Percentiles rank a stretch among this genome's conserved stretches.
Conservation (phyloP, 2,797 vertebrate species). For the Apodemus agrarius region DNA sequence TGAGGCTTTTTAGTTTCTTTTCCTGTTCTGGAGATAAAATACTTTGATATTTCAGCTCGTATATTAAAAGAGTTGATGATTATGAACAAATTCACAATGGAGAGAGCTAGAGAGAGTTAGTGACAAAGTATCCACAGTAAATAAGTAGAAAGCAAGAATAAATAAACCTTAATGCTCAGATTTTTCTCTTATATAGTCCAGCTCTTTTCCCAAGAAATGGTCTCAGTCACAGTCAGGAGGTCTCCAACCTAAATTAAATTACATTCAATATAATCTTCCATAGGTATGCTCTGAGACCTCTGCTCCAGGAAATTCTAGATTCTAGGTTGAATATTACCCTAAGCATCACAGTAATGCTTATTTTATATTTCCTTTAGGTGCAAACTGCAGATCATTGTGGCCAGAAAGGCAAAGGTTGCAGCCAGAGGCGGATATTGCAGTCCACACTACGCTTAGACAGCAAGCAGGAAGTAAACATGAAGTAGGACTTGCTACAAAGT, state of each 20-base stretch:
- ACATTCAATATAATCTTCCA: background rate
- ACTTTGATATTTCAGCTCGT: background rate
- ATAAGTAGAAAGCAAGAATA: background rate
- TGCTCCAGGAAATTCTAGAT: background rate
- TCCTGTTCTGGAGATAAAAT: background rate
- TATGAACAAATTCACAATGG: background rate
- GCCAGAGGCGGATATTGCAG: background rate
- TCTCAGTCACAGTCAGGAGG: background rate
- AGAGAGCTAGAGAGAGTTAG: background rate
- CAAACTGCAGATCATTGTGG: background rate
- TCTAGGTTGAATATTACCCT: background rate
- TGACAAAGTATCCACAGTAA: background rate
- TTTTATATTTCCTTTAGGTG: background rate
- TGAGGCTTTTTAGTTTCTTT: background rate
- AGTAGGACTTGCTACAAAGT: background rate
- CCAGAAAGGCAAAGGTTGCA: background rate
- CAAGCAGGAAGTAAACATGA: background rate
- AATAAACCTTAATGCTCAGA: background rate
- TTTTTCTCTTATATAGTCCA: background rate
- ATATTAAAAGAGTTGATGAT: background rate
- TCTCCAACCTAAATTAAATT: background rate
- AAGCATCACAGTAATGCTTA: background rate
- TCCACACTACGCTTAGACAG: background rate
- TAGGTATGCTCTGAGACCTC: background rate
- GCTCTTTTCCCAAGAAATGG: background rate